phyloP scores from a whole-genome alignment of 2,888 invertebrate genomes.

The Thecophora atra region DNA sequence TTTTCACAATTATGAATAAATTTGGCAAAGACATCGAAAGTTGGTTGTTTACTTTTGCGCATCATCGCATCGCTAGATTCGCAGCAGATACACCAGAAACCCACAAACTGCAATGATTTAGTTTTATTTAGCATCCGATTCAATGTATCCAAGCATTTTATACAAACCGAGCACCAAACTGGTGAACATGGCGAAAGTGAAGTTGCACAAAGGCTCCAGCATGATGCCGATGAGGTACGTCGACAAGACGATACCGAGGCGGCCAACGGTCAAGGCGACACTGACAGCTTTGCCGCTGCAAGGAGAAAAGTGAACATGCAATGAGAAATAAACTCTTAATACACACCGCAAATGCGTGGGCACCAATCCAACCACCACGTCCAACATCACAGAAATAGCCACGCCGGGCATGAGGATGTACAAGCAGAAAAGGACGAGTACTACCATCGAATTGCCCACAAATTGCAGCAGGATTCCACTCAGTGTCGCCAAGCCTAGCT shows the following conservation, averaged over 20 bases:
- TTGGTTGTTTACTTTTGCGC: neutral
- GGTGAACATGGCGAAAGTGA: slow-evolving; percentile 54
- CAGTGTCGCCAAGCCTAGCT: slow-evolving; percentile 50
- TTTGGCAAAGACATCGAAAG: neutral
- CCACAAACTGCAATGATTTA: slow-evolving; percentile 51
- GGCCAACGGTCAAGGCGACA: slow-evolving; percentile 54
- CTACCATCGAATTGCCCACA: slow-evolving; percentile 50
- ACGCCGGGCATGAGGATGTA: slow-evolving; percentile 58
- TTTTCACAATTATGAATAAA: neutral
- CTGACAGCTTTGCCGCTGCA: slow-evolving; percentile 58
- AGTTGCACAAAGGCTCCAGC: slow-evolving; percentile 53
- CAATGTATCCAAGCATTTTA: neutral
- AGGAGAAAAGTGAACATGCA: neutral
- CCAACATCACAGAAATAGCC: slow-evolving; percentile 58
- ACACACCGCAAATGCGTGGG: slow-evolving; percentile 58
- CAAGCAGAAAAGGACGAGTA: slow-evolving; percentile 58
- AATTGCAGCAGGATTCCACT: slow-evolving; percentile 58
- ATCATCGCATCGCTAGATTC: slow-evolving; percentile 44
- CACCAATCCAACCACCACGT: slow-evolving; percentile 58
- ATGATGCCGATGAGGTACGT: slow-evolving; percentile 56
- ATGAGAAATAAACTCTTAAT: neutral
- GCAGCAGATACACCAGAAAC: slow-evolving; percentile 50
- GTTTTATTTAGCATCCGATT: neutral
- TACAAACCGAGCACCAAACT: slow-evolving; percentile 48
- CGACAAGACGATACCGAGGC: slow-evolving; percentile 55